A percentile compares a stretch with the other conserved stretches of the same genome.
Evolutionary conservation across 2,888 invertebrate genomes (phyloP).

Genomic region (Seira sanloemensis): DNA sequence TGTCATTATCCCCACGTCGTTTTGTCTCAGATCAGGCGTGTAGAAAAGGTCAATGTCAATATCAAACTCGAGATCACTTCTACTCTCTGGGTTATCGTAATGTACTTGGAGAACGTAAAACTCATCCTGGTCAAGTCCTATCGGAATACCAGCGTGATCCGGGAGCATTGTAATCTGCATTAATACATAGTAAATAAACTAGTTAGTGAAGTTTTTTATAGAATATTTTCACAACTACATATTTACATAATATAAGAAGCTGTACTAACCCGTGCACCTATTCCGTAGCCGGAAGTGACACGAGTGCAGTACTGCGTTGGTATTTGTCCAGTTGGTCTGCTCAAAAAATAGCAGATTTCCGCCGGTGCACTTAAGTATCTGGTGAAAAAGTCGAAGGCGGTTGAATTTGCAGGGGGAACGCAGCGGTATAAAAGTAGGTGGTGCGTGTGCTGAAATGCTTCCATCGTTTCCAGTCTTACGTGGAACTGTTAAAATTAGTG

Average conservation of each 20-base stretch:
- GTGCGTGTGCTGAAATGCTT: slow-evolving; percentile 28
- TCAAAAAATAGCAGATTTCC: slow-evolving; percentile 8
- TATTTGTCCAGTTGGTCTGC: neutral
- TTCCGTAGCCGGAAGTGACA: neutral
- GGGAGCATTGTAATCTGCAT: slow-evolving; percentile 27
- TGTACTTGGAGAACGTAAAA: slow-evolving; percentile 31
- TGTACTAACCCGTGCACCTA: neutral
- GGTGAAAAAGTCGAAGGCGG: neutral
- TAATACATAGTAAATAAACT: too few species aligned
- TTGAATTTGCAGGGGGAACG: neutral
- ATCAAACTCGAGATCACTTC: neutral
- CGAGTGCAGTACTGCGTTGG: slow-evolving; percentile 22
- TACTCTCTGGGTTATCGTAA: slow-evolving; percentile 36
- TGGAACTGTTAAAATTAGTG: neutral
- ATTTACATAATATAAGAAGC: too few species aligned
- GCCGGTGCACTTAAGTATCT: neutral
- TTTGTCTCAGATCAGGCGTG: slow-evolving; percentile 6
- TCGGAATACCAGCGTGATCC: slow-evolving; percentile 19
- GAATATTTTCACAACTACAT: too few species aligned
- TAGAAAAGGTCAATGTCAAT: slow-evolving; percentile 39
- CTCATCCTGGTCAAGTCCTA: slow-evolving; percentile 25
- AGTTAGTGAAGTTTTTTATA: too few species aligned
- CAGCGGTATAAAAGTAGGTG: slow-evolving; percentile 35
- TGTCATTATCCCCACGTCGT: slow-evolving; percentile 21
- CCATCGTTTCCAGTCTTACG: slow-evolving; percentile 9